Evolutionary conservation across 2,888 invertebrate species (phyloP), one percentile per base, ranked within the genome.

Genomic region (Thymelicus lineola): DNA sequence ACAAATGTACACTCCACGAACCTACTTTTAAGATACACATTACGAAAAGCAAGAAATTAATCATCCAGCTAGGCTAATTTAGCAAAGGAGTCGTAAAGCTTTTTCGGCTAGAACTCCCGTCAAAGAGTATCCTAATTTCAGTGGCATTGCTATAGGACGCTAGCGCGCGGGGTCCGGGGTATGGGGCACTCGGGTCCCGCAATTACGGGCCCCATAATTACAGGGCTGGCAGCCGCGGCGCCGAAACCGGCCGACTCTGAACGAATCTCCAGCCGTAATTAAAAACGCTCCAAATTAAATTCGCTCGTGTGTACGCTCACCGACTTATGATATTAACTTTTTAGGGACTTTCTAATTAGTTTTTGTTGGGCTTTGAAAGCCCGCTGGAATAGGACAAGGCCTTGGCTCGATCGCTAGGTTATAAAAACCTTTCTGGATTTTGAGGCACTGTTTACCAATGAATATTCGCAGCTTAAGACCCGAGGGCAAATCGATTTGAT

Each of bases 261-360:
- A 67, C 86, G 86, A 89, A 88, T 89, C 90, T 89, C 86, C 89
- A 83, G 88, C 86, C 90, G 86, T 93, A 93, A 93, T 93, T 93
- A 93, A 93, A 93, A 93, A 93, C 88, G 89, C 87, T 93, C 92
- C 88, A 92, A 93, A 93, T 93, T 91, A 93, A 93, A 93, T 93
- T 93, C 90, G 93, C 93, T 91, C 87, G 90, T 91, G 89, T 90
- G 69, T 69, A 63, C 62, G 84, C 82, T 82, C 80, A 82, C 86
- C 86, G 90, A 86, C 90, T 92, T 92, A 91, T 90, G 89, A 90
- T 91, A 90, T 90, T 89, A 90, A 89, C 89, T 91, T 93, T 93
- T 93, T 91, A 88, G 88, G 87, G 83, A 85, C 90, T 93, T 91
- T 92, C 93, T 93, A 90, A 91, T 93, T 89, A 89, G 86, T 89